These are phyloP conservation scores for Cephus sareptanus DNA, from an alignment of 2,888 invertebrate species.

Conservation along the genomic window DNA sequence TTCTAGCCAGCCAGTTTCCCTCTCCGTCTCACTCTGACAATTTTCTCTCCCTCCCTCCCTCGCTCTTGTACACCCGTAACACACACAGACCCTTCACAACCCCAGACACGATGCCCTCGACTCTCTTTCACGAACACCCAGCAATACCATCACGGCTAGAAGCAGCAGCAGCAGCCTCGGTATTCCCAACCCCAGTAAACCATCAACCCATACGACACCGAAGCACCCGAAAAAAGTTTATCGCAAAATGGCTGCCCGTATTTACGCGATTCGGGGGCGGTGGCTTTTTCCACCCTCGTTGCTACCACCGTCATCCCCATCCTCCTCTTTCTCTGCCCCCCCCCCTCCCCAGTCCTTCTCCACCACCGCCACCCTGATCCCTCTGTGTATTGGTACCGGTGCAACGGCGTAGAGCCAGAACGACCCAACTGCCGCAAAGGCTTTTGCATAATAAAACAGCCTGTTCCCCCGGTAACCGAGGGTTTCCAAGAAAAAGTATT, in stretches of 20 bases:
- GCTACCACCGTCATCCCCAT: conserved; percentile 22
- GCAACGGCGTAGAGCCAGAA: conserved; percentile 52
- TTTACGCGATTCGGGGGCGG: conserved; percentile 63
- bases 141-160: background rate
- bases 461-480: conserved; percentile 40
- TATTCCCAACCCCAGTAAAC: conserved; percentile 4
- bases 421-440: conserved; percentile 64
- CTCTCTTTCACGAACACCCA: background rate
- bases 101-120: background rate
- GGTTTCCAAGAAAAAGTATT: conserved; percentile 42
- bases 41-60: conserved; percentile 21
- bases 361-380: conserved; percentile 15
- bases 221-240: conserved; percentile 54
- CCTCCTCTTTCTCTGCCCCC: background rate
- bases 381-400: conserved; percentile 20
- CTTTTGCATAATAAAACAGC: conserved; percentile 67
- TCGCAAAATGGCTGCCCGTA: conserved; percentile 65
- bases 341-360: background rate
- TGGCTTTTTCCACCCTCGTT: conserved; percentile 46
- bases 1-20: conserved; percentile 9
- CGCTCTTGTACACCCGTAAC: background rate
- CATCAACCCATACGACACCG: conserved; percentile 25
- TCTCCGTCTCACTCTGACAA: conserved; percentile 26
- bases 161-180: background rate
- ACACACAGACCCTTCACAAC: background rate